Conservation (phyloP, 1,140 invertebrate species). For the Idris sp. region DNA sequence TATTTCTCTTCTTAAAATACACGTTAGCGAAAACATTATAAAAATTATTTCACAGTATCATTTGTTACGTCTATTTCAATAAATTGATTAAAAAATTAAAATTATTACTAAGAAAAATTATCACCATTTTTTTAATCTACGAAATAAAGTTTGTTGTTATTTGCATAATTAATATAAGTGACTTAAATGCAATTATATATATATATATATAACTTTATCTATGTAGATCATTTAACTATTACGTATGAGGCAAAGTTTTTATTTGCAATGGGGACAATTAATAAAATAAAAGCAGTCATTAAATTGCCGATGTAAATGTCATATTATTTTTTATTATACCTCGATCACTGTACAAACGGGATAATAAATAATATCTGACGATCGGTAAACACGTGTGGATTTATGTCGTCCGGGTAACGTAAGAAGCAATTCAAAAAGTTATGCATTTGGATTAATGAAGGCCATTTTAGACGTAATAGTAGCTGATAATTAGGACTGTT, state of each 20-base stretch:
- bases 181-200: too few species aligned
- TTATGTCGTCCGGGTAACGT: constrained; percentile 1
- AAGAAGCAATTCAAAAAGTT: not conserved
- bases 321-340: constrained; percentile 39
- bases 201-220: too few species aligned
- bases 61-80: too few species aligned
- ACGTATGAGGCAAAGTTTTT: constrained; percentile 25
- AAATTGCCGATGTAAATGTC: constrained; percentile 33
- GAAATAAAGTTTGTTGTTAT: too few species aligned
- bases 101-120: too few species aligned
- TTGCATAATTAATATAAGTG: too few species aligned
- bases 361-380: constrained; percentile 45
- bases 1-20: too few species aligned
- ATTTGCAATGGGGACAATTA: constrained; percentile 12
- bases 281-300: constrained; percentile 42
- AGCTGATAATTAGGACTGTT: constrained; percentile 17
- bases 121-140: too few species aligned
- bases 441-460: constrained; percentile 10
- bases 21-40: too few species aligned
- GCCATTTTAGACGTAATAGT: constrained; percentile 9
- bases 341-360: constrained; percentile 7
- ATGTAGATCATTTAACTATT: constrained; percentile 45
- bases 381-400: constrained; percentile 7
- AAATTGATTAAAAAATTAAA: too few species aligned
- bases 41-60: too few species aligned